Conservation (phyloP, 2,888 invertebrate genomes). For the Hypolimnas misippus region DNA sequence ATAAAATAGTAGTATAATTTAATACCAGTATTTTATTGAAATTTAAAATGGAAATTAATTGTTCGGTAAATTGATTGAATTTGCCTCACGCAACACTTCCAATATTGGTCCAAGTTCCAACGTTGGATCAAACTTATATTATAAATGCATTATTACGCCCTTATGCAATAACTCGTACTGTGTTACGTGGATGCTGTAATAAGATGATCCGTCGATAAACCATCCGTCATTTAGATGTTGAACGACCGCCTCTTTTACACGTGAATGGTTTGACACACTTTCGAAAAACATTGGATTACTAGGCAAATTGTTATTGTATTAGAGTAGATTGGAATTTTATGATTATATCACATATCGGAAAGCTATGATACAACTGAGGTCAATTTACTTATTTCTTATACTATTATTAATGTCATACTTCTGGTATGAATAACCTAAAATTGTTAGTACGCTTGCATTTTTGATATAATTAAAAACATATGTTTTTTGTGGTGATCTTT, state of each 20-base stretch:
- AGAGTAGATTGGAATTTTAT: neutral
- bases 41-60: neutral
- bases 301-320: constrained; percentile 18
- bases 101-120: neutral
- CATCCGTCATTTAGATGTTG: constrained; percentile 20
- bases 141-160: neutral
- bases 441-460: neutral
- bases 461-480: too few relatives aligned
- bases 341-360: constrained; percentile 4
- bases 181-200: constrained; percentile 33
- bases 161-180: constrained; percentile 35
- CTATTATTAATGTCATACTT: neutral
- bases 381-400: neutral
- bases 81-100: neutral
- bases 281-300: constrained; percentile 23
- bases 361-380: neutral
- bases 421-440: neutral
- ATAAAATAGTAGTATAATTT: too few relatives aligned
- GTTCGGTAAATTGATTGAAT: neutral
- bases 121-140: neutral
- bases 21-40: too few relatives aligned
- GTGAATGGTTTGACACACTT: constrained; percentile 28
- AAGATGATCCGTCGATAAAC: constrained; percentile 27
- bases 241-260: constrained; percentile 19
- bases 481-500: too few relatives aligned